Percentiles rank a stretch among this genome's conserved stretches.
Conservation (phyloP, 2,888 invertebrate species). For the Therioaphis trifolii region DNA sequence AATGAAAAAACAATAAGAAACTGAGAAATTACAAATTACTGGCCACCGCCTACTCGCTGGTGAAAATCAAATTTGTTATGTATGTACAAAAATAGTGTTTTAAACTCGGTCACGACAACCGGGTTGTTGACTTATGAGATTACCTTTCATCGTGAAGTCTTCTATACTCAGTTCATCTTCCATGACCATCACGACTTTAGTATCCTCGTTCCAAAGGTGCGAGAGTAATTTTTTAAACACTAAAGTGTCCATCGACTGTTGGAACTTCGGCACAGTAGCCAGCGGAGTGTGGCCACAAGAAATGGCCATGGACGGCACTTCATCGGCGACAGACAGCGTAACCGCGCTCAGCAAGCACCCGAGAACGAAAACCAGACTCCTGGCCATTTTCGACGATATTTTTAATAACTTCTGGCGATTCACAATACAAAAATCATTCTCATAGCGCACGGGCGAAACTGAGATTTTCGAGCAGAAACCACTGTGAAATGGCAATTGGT, state of each 20-base stretch:
- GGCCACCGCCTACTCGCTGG: too few relatives aligned
- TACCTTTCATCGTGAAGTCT: constrained; percentile 72
- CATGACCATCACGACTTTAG: constrained; percentile 14
- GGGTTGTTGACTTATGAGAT: too few relatives aligned
- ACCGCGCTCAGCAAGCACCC: background rate
- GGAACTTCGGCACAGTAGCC: constrained; percentile 14
- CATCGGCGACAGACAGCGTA: constrained; percentile 1
- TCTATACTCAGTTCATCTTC: constrained; percentile 74
- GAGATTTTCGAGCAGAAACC: too few relatives aligned
- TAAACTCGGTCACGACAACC: too few relatives aligned
- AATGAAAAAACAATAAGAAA: too few relatives aligned
- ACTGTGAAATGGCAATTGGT: background rate
- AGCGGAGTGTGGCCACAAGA: constrained; percentile 48
- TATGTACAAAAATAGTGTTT: too few relatives aligned
- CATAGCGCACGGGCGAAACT: too few relatives aligned
- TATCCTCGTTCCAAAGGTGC: constrained; percentile 3
- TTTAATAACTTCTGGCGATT: background rate
- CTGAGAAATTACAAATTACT: too few relatives aligned
- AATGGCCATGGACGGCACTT: constrained; percentile 36
- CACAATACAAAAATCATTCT: background rate
- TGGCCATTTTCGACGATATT: background rate
- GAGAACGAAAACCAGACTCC: background rate
- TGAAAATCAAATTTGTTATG: background rate
- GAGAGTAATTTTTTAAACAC: constrained; percentile 29
- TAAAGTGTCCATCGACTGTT: background rate